Conservation (phyloP, 1,140 invertebrate genomes). For the Drosophila varians region DNA sequence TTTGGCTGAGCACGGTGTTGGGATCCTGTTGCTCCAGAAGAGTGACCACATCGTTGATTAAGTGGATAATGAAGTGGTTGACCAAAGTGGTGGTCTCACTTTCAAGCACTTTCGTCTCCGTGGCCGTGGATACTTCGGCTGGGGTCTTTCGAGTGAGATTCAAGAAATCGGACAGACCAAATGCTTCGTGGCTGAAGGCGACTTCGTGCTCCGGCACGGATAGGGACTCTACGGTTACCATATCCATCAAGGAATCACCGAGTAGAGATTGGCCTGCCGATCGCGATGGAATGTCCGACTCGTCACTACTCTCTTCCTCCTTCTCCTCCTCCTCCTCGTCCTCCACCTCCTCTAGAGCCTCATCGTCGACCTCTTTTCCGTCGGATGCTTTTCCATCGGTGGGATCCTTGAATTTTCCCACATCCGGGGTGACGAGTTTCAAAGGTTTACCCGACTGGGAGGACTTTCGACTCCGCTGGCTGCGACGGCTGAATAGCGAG, state of each 20-base stretch:
- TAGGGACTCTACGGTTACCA: no score
- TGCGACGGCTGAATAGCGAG: background rate
- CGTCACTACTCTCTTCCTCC: background rate
- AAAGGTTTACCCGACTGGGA: background rate
- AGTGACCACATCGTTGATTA: background rate
- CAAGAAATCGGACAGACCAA: background rate
- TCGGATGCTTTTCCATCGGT: no score
- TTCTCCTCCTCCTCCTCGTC: background rate
- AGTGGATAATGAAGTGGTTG: background rate
- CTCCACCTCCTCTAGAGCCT: background rate
- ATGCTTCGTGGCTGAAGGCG: background rate
- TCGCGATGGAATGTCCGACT: background rate
- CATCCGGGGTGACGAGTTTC: background rate
- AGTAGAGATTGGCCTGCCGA: background rate
- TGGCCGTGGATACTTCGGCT: background rate
- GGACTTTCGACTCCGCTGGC: background rate
- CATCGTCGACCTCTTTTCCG: background rate
- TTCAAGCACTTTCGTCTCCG: no score
- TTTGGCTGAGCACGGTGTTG: background rate
- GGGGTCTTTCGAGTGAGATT: background rate
- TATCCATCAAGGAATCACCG: background rate
- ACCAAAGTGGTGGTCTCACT: background rate
- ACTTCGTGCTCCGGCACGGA: background rate
- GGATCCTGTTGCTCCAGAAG: background rate
- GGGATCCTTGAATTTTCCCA: background rate